Base-by-base conservation (phyloP, 2,797 vertebrate species). In the Pseudochromis fuscus region DNA sequence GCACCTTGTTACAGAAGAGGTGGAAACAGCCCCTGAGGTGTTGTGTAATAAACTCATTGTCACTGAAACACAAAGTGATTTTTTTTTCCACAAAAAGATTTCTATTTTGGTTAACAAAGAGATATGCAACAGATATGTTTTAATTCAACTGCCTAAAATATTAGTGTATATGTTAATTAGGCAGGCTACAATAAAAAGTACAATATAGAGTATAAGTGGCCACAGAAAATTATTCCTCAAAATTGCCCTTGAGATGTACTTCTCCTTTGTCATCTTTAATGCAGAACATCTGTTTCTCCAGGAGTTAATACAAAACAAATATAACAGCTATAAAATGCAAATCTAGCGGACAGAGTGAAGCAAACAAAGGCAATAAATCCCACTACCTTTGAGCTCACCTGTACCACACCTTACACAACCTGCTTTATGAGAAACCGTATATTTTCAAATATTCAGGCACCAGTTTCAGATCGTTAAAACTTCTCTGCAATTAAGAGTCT, bases 311-410 rank as follows among this genome's bases (percentile, higher is more conserved):
- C 4, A 16, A 48, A 57, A 78, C 57, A 50, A 10, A 31, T 12
- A 46, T 1, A 33, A 45, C 25, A 64, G 35, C 37, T 16, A 8
- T 35, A 50, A 55, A 61, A 63, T 30, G 4, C 2, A 30, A 10
- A 52, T 50, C 18, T 55, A 45, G 16, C 18, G n/a, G 3, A 50
- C 4, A 1, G 3, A 21, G 40, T 18, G 46, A 38, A 19, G 13
- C 12, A 78, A 75, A 60, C 67, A 75, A 44, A 72, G 37, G 21
- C 21, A 67, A 81, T 81, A 83, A 81, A 84, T 13, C 5, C 5
- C 9, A 8, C 56, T 18, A 88, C 77, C 87, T 84, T 86, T 87
- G 84, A 82, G 1, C 75, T 77, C 55, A 51, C 19, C 13, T 74
- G 33, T 33, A 27, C 1, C 35, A 40, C 18, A 61, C n/a, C 28